Conservation (phyloP, 2,888 invertebrate genomes). For the Lamellibrachia columna region DNA sequence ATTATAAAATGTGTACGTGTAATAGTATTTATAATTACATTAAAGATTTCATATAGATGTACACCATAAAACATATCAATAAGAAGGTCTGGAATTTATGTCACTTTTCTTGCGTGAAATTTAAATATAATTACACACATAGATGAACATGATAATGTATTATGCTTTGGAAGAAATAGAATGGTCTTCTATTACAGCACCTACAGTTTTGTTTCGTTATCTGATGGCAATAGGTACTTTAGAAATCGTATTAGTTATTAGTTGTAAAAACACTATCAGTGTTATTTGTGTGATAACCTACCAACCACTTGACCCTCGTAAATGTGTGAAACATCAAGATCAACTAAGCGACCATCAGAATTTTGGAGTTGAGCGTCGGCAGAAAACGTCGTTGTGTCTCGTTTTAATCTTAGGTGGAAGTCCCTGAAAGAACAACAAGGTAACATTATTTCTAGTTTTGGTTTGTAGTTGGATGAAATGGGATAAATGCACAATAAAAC, state of each 20-base stretch:
- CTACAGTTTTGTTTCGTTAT: too few species aligned
- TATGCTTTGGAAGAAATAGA: too few species aligned
- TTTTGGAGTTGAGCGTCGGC: slow-evolving; percentile 29
- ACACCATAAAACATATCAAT: too few species aligned
- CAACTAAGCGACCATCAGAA: slow-evolving; percentile 30
- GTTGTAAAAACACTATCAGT: not conserved
- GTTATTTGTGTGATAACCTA: slow-evolving; percentile 23
- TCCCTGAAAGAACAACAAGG: slow-evolving; percentile 27
- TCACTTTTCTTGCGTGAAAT: too few species aligned
- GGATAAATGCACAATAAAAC: not conserved
- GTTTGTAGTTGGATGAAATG: not conserved
- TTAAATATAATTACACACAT: too few species aligned
- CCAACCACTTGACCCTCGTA: slow-evolving; percentile 39
- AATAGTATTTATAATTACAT: too few species aligned
- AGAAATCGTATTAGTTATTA: not conserved
- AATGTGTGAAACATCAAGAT: slow-evolving; percentile 37
- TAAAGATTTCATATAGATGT: too few species aligned
- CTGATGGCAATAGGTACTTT: too few species aligned
- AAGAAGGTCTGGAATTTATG: too few species aligned
- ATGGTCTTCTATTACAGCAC: too few species aligned
- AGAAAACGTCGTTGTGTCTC: slow-evolving; percentile 36
- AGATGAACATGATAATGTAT: too few species aligned
- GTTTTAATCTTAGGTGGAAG: slow-evolving; percentile 35
- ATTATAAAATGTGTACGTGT: too few species aligned
- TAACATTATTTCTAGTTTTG: not conserved